Conservation (phyloP, 1,140 invertebrate species). For the Trissolcus basalis region DNA sequence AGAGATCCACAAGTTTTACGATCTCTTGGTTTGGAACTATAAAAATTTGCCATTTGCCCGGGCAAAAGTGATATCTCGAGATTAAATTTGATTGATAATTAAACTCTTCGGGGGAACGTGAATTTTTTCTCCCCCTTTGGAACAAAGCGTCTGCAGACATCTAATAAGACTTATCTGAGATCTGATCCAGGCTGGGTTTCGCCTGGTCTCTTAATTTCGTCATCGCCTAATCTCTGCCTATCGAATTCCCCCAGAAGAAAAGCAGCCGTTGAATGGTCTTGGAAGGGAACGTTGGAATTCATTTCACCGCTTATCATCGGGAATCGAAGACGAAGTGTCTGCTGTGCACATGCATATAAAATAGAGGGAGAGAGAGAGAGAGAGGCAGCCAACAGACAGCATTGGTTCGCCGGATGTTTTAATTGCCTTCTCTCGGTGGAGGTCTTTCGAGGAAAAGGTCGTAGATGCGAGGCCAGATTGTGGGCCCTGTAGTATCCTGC, state of each 20-base stretch:
- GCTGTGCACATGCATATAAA: conserved; percentile 55
- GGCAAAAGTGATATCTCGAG: too few relatives aligned
- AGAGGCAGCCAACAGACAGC: conserved; percentile 28
- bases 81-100: too few relatives aligned
- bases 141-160: conserved; percentile 14
- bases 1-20: too few relatives aligned
- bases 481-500: conserved; percentile 39
- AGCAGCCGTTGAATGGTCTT: conserved; percentile 29
- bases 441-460: conserved; percentile 52
- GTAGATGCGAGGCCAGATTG: conserved; percentile 52
- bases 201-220: conserved; percentile 32
- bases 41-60: too few relatives aligned
- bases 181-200: conserved; percentile 19
- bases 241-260: conserved; percentile 38
- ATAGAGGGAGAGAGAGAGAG: conserved; percentile 18
- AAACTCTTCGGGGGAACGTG: neutral
- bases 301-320: conserved; percentile 48
- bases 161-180: conserved; percentile 26
- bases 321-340: conserved; percentile 58
- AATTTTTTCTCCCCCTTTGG: neutral
- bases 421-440: conserved; percentile 59
- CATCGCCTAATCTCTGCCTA: conserved; percentile 33
- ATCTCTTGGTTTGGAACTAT: too few relatives aligned
- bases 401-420: conserved; percentile 56
- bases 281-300: conserved; percentile 43